Conservation (phyloP, 1,140 invertebrate species). For the Drosophila orosa region DNA sequence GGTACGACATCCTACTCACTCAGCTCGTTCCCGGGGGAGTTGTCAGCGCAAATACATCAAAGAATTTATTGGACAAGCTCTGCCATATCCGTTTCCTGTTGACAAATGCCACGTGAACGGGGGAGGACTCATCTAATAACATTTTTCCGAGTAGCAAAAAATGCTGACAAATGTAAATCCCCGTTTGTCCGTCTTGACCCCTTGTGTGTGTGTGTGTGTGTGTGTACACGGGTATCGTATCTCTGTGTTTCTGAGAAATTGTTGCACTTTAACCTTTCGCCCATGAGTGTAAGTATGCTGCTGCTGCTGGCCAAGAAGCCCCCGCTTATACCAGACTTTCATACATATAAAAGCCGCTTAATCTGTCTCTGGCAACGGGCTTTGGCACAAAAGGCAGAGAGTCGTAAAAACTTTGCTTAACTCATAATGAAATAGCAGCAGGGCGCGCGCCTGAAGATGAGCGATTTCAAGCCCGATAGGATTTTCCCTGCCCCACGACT, state of each 20-base stretch:
- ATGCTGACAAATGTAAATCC: slow-evolving; percentile 48
- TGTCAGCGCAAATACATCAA: slow-evolving; percentile 54
- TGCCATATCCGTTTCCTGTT: slow-evolving; percentile 51
- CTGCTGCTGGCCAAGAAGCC: neutral
- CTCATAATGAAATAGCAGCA: slow-evolving; percentile 50
- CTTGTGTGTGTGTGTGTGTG: slow-evolving; percentile 15
- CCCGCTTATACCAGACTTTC: neutral
- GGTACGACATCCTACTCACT: slow-evolving; percentile 17
- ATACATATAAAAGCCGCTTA: slow-evolving; percentile 21
- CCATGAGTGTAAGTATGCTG: slow-evolving; percentile 23
- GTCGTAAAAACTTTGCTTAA: slow-evolving; percentile 43
- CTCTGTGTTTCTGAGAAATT: slow-evolving; percentile 15
- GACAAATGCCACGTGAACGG: slow-evolving; percentile 36
- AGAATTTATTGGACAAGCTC: slow-evolving; percentile 55
- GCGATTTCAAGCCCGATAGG: slow-evolving; percentile 37
- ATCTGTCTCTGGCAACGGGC: slow-evolving; percentile 32
- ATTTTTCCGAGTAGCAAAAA: slow-evolving; percentile 28
- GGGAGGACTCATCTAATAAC: slow-evolving; percentile 30
- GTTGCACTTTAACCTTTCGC: slow-evolving; percentile 45
- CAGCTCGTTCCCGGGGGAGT: slow-evolving; percentile 26
- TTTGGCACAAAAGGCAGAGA: slow-evolving; percentile 11
- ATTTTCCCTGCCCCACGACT: slow-evolving; percentile 1
- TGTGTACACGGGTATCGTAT: slow-evolving; percentile 5
- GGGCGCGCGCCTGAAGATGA: slow-evolving; percentile 34
- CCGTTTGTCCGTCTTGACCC: slow-evolving; percentile 24